A percentile compares a stretch with the other conserved stretches of the same genome.
These are phyloP conservation scores for Nannoperca australis DNA, from an alignment of 2,797 vertebrate genomes.

Conservation along the genomic window DNA sequence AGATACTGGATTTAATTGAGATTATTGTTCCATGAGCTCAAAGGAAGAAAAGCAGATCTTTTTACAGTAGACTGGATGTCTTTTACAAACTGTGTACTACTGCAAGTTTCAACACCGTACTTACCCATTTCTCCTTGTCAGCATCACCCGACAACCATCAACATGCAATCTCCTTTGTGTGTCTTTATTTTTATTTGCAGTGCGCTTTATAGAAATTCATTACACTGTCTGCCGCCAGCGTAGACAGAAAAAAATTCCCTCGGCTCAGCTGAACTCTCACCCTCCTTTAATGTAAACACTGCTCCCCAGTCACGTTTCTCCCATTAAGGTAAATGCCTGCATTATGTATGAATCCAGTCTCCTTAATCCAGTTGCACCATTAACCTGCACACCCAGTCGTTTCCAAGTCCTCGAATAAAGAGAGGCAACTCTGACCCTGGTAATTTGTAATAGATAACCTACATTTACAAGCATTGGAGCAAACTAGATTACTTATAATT, in stretches of 20 bases:
- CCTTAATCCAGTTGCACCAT: conserved; percentile 73
- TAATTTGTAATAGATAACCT: conserved; percentile 55
- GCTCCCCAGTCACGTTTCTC: conserved; percentile 77
- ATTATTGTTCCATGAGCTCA: conserved; percentile 39
- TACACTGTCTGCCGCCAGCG: conserved; percentile 76
- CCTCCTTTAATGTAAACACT: conserved; percentile 82
- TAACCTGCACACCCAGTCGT: conserved; percentile 61
- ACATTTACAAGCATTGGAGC: conserved; percentile 48
- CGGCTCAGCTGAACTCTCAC: conserved; percentile 77
- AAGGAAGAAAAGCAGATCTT: conserved; percentile 2
- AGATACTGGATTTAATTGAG: conserved; percentile 39
- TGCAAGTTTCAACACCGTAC: conserved; percentile 73
- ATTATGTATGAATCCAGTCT: conserved; percentile 73
- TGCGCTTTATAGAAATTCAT: conserved; percentile 82
- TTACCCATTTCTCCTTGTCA: conserved; percentile 70
- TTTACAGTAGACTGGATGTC: conserved; percentile 21
- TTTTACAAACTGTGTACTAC: conserved; percentile 61
- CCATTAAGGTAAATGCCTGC: conserved; percentile 81
- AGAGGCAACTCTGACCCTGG: conserved; percentile 48
- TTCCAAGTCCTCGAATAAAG: conserved; percentile 31
- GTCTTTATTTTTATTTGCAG: conserved; percentile 83
- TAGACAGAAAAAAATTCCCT: conserved; percentile 80
- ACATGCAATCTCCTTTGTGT: conserved; percentile 78
- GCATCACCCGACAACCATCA: conserved; percentile 78
- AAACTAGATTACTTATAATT: conserved; percentile 54